Evolutionary conservation across 2,888 invertebrate species (phyloP).

Genomic region (Brachyopa scutellaris): DNA sequence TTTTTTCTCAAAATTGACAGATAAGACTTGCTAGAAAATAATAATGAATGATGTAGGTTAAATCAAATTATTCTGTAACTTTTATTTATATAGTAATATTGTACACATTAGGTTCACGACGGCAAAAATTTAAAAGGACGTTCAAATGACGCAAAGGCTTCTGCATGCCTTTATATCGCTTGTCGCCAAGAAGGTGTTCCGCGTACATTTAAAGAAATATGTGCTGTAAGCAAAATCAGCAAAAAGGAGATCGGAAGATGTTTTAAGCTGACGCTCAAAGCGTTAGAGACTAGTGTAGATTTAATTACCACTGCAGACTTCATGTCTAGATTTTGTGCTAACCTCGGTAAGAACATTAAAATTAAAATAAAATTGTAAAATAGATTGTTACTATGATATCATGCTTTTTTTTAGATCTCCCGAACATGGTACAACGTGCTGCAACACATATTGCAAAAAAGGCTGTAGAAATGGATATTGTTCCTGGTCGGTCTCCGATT

Average conservation of each 20-base stretch:
- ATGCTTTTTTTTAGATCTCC: slow-evolving; percentile 82
- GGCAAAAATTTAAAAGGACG: slow-evolving; percentile 97
- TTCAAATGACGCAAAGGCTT: slow-evolving; percentile 98
- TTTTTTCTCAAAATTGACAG: no score
- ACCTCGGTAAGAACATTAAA: slow-evolving; percentile 85
- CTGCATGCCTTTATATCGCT: slow-evolving; percentile 99
- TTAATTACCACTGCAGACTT: slow-evolving; percentile 99
- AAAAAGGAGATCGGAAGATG: slow-evolving; percentile 99
- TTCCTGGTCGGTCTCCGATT: slow-evolving; percentile 98
- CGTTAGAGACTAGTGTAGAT: slow-evolving; percentile 97
- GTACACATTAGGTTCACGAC: slow-evolving; percentile 93
- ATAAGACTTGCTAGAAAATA: no score
- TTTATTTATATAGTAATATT: no score
- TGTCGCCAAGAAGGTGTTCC: slow-evolving; percentile 99
- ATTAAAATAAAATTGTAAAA: neutral
- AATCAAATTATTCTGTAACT: no score
- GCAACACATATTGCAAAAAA: slow-evolving; percentile 98
- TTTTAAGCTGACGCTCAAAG: slow-evolving; percentile 97
- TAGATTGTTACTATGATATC: neutral
- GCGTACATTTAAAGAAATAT: slow-evolving; percentile 99
- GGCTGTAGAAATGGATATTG: slow-evolving; percentile 98
- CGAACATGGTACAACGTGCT: slow-evolving; percentile 94
- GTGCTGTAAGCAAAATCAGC: slow-evolving; percentile 98
- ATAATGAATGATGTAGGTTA: no score
- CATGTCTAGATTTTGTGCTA: slow-evolving; percentile 99